Evolutionary conservation across 2,888 invertebrate genomes (phyloP).

Genomic region (Coenonympha glycerion): DNA sequence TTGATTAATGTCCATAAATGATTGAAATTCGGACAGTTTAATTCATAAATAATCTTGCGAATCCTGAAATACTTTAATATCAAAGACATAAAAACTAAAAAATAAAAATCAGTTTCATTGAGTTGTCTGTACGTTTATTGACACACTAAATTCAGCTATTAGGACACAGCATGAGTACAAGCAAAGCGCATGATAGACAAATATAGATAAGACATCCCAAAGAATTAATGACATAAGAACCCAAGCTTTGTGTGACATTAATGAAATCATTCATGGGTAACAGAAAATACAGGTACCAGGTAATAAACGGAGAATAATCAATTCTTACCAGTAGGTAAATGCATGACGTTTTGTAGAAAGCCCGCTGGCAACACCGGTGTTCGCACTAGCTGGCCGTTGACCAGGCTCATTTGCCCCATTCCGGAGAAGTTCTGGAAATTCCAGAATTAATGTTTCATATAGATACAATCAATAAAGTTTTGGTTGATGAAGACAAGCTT

Average conservation of each 20-base stretch:
- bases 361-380: constrained; percentile 81
- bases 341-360: constrained; percentile 84
- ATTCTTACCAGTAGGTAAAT: constrained; percentile 74
- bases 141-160: too few species aligned
- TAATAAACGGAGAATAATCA: background rate
- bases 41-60: too few species aligned
- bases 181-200: constrained; percentile 50
- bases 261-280: background rate
- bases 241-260: constrained; percentile 20
- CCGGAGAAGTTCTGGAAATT: constrained; percentile 65
- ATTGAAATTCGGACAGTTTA: too few species aligned
- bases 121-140: too few species aligned
- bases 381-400: constrained; percentile 84
- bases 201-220: constrained; percentile 55
- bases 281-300: background rate
- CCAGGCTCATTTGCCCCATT: constrained; percentile 70
- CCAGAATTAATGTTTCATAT: background rate
- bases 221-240: constrained; percentile 25
- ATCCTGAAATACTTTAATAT: too few species aligned
- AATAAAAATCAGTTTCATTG: too few species aligned
- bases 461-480: too few species aligned
- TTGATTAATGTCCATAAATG: too few species aligned
- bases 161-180: constrained; percentile 22
- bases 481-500: too few species aligned
- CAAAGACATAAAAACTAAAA: too few species aligned